Base-by-base conservation (phyloP, 1,140 invertebrate species). In the Heliconius hewitsoni region DNA sequence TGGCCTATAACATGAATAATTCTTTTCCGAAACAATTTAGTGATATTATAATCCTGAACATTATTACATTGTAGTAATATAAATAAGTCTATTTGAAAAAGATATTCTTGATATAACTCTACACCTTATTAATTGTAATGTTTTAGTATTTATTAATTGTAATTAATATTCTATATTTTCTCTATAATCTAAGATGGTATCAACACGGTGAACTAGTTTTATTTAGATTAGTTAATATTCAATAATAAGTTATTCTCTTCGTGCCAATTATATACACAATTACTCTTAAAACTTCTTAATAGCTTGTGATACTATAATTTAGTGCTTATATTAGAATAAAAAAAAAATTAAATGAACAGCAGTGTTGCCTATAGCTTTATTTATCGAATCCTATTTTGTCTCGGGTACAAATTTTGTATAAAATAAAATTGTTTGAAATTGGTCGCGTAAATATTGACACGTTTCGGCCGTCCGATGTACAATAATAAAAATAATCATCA, bases 71-170 rank as follows among this genome's bases (percentile, higher is more conserved):
- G 8, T 57, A 8, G 18, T n/a, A 52, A 52, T 52, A 52, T 57
- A 8, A 19, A n/a, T 57, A 57, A 57, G n/a, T 57, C 3, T 57
- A 57, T 8, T 23, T 23, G 8, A 57, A 57, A 57, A 57, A 57
- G 8, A 57, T 57, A 57, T 57, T 57, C 55, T 57, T 57, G 55
- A 57, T 57, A 57, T 57, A 57, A 57, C n/a, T 57, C n/a, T 57
- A 57, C 23, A 57, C 9, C n/a, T 52, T 52, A 16, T 42, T 42
- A 3, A 42, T 42, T 42, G 8, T 13, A 42, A 42, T 3, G 42
- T 52, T 52, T 13, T 52, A 52, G 16, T 19, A 52, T 52, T 52
- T 52, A 52, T 18, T 52, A 18, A 52, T 46, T 46, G 16, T 19
- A 52, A 2, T 52, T 19, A 52, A 30, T 30, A 30, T 30, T 52